Conservation (phyloP, 2,113 vertebrate genomes). For the Odocoileus hemionus region DNA sequence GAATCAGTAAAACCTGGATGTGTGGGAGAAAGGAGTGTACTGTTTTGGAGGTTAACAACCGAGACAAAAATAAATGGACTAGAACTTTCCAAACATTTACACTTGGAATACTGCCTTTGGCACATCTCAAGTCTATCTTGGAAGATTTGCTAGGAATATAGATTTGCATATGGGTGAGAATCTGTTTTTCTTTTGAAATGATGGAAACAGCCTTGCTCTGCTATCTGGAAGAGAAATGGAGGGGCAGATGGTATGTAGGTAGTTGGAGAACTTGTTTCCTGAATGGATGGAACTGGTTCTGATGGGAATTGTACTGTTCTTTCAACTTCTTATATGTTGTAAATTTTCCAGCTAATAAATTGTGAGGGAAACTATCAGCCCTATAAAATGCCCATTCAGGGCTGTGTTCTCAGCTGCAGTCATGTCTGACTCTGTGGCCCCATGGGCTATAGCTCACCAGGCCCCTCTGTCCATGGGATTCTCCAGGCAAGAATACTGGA, state of each 20-base stretch:
- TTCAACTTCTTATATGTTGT: neutral
- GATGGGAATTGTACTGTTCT: neutral
- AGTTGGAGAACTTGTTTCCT: neutral
- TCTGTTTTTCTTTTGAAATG: neutral
- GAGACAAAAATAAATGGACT: constrained; percentile 51
- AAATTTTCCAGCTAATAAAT: neutral
- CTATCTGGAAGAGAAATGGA: constrained; percentile 28
- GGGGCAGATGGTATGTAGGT: neutral
- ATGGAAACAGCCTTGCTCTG: neutral
- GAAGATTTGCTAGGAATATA: constrained; percentile 39
- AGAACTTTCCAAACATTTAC: constrained; percentile 66
- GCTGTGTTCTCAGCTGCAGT: neutral
- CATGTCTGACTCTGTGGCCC: neutral
- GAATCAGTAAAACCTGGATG: neutral
- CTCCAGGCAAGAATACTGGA: neutral
- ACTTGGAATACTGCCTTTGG: constrained; percentile 54
- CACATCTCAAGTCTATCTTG: constrained; percentile 11
- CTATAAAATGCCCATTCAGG: neutral
- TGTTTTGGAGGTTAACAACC: constrained; percentile 40
- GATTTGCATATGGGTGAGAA: constrained; percentile 30
- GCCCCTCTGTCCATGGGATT: neutral
- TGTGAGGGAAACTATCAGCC: neutral
- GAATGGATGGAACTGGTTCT: neutral
- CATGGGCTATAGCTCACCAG: neutral
- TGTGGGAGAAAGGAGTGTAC: neutral